Evolutionary conservation across 2,888 invertebrate genomes (phyloP).

Genomic region (Diploptera punctata): DNA sequence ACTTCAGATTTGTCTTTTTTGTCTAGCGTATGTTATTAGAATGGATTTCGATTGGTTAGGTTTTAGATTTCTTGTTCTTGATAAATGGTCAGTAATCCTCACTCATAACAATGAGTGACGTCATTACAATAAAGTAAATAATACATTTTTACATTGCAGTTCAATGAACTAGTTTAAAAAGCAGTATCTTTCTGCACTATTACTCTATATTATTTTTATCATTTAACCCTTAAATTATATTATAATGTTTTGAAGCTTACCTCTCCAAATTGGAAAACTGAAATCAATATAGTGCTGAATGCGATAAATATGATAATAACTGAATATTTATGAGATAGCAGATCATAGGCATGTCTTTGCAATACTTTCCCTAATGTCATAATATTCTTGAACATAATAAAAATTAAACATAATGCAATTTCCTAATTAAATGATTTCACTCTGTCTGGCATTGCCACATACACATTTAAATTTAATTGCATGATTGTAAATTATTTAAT

Average conservation of each 20-base stretch:
- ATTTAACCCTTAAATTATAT: neutral
- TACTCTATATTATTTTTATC: no score
- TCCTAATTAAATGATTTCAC: no score
- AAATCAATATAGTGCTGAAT: slow-evolving; percentile 54
- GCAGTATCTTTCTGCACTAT: no score
- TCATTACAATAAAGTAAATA: no score
- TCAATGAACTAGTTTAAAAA: neutral
- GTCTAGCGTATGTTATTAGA: no score
- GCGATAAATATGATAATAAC: slow-evolving; percentile 54
- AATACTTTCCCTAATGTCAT: slow-evolving; percentile 57
- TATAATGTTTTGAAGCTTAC: slow-evolving; percentile 48
- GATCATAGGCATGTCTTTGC: slow-evolving; percentile 57
- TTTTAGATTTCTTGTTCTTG: neutral
- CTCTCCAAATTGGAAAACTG: slow-evolving; percentile 57
- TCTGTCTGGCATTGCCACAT: no score
- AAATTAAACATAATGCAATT: neutral
- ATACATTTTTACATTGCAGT: neutral
- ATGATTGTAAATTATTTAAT: no score
- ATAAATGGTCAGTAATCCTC: neutral
- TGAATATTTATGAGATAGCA: slow-evolving; percentile 56
- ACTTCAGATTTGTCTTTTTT: no score
- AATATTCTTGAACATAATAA: slow-evolving; percentile 25
- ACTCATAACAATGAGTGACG: neutral
- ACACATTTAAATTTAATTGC: no score
- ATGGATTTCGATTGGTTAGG: no score